A percentile compares a stretch with the other conserved stretches of the same genome.
Conservation (phyloP, 2,113 vertebrate species). For the Hemiscyllium ocellatum region DNA sequence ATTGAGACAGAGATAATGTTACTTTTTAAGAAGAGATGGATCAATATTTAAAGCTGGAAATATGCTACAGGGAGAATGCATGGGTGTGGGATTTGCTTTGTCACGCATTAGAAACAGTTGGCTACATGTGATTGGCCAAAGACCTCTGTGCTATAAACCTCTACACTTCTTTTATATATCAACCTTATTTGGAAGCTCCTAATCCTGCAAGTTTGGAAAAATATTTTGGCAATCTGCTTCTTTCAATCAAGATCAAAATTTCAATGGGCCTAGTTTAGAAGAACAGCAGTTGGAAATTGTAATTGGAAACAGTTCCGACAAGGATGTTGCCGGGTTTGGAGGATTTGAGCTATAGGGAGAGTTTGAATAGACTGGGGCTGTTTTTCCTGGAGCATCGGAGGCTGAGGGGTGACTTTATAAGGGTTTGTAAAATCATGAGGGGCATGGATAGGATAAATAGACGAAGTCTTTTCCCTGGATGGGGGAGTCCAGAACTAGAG, state of each 20-base stretch:
- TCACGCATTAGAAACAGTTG: background rate
- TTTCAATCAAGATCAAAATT: background rate
- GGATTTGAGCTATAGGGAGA: too few relatives aligned
- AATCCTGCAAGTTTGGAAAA: background rate
- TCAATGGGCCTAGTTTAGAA: background rate
- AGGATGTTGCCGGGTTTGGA: too few relatives aligned
- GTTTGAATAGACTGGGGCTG: too few relatives aligned
- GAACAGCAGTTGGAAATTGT: background rate
- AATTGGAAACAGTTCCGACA: too few relatives aligned
- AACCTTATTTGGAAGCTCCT: background rate
- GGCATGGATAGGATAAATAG: too few relatives aligned
- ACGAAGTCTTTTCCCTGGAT: too few relatives aligned
- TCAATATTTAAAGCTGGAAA: background rate
- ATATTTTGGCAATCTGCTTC: background rate
- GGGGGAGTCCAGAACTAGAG: too few relatives aligned
- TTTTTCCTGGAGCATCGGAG: too few relatives aligned
- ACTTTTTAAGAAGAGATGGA: background rate
- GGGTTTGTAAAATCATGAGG: too few relatives aligned
- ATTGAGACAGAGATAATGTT: background rate
- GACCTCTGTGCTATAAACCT: background rate
- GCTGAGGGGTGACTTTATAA: too few relatives aligned
- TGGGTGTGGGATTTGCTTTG: background rate
- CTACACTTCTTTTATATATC: background rate
- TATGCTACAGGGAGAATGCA: background rate
- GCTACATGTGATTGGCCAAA: background rate